Percentiles rank a stretch among this genome's conserved stretches.
Conservation (phyloP, 2,888 invertebrate genomes). For the Herminia tarsipennalis region DNA sequence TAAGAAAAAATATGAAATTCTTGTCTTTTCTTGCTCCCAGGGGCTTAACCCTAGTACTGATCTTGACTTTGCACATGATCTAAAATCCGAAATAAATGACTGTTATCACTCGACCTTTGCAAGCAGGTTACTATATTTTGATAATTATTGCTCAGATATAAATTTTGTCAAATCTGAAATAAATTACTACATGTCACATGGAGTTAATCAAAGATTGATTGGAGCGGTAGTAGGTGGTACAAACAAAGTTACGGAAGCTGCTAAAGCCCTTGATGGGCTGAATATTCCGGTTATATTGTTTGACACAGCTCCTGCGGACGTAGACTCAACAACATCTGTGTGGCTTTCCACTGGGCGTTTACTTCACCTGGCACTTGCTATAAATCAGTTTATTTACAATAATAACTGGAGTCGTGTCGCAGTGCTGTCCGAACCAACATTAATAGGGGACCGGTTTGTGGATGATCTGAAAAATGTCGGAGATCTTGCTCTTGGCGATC, state of each 20-base stretch:
- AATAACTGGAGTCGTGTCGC: constrained; percentile 11
- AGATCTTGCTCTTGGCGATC: background rate
- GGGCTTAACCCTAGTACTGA: too few relatives aligned
- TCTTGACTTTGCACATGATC: too few relatives aligned
- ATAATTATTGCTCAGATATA: background rate
- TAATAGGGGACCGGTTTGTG: background rate
- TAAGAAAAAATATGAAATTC: background rate
- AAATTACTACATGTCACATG: background rate
- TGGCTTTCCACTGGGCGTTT: constrained; percentile 7
- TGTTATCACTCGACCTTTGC: too few relatives aligned
- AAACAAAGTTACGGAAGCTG: background rate
- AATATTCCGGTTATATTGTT: constrained; percentile 7
- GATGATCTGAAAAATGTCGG: background rate
- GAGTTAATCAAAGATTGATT: constrained; percentile 3
- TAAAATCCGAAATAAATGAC: too few relatives aligned
- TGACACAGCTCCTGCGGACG: background rate
- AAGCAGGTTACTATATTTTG: too few relatives aligned
- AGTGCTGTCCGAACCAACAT: constrained; percentile 9
- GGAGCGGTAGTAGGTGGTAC: constrained; percentile 10
- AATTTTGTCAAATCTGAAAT: background rate
- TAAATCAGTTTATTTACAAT: background rate
- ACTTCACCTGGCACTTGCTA: constrained; percentile 3
- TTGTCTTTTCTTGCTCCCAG: background rate
- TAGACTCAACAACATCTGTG: background rate
- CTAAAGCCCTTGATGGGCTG: background rate